Conservation (phyloP, 2,888 invertebrate species). For the Orthonevra nobilis region DNA sequence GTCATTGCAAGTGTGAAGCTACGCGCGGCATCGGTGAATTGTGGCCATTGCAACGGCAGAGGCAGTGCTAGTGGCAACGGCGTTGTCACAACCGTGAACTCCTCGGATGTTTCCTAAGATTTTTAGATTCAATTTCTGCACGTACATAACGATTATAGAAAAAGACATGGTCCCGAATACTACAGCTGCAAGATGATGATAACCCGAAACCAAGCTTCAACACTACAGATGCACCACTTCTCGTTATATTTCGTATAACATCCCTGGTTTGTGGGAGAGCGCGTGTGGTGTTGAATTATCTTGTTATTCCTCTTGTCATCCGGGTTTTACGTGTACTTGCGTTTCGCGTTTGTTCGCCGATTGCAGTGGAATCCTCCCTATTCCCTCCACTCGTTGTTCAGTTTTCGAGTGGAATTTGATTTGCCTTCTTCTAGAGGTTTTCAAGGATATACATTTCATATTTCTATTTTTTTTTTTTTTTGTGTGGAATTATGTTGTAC, state of each 20-base stretch:
- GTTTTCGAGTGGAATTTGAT: slow-evolving; percentile 38
- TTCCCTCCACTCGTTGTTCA: background rate
- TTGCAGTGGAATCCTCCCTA: slow-evolving; percentile 25
- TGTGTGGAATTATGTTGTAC: slow-evolving; percentile 51
- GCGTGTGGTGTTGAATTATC: slow-evolving; percentile 60
- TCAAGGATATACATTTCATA: slow-evolving; percentile 3
- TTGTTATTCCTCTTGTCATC: slow-evolving; percentile 69
- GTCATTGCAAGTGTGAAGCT: slow-evolving; percentile 43
- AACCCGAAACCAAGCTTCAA: slow-evolving; percentile 28
- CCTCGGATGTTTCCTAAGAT: slow-evolving; percentile 43
- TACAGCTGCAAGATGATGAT: slow-evolving; percentile 14
- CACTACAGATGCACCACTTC: slow-evolving; percentile 49
- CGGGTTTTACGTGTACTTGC: slow-evolving; percentile 65
- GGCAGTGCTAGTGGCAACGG: background rate
- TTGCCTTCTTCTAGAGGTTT: slow-evolving; percentile 25
- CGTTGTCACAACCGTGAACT: background rate
- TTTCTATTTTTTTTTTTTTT: slow-evolving; percentile 24
- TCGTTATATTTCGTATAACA: no score
- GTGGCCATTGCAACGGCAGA: background rate
- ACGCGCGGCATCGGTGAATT: background rate
- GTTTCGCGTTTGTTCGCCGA: slow-evolving; percentile 56
- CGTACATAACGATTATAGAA: slow-evolving; percentile 39
- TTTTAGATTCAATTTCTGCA: slow-evolving; percentile 69
- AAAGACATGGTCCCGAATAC: slow-evolving; percentile 4
- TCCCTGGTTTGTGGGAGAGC: background rate